Conservation (phyloP, 2,113 vertebrate genomes). For the Planiliza haematocheilus region DNA sequence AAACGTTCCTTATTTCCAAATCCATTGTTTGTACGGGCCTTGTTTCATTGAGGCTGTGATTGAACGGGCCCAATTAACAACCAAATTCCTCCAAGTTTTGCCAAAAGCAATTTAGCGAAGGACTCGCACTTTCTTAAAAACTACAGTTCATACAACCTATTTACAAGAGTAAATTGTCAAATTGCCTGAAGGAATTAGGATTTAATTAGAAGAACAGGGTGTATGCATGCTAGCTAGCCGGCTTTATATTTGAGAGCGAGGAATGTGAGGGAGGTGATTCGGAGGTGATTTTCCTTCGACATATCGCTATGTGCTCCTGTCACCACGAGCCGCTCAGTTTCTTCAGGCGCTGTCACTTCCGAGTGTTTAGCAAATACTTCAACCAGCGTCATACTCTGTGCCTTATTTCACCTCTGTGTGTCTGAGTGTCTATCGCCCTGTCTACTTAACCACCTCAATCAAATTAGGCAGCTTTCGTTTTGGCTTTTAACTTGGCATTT, state of each 20-base stretch:
- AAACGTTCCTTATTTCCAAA: constrained; percentile 10
- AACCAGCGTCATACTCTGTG: not conserved
- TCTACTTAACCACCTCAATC: not conserved
- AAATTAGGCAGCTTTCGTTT: no score
- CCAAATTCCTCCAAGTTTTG: constrained; percentile 53
- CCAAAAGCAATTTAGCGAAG: constrained; percentile 39
- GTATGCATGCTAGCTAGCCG: constrained; percentile 11
- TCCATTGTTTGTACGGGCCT: constrained; percentile 20
- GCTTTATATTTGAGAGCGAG: constrained; percentile 22
- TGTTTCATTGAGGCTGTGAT: constrained; percentile 26
- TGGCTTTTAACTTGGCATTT: no score
- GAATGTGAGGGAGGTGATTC: not conserved
- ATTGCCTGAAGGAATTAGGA: constrained; percentile 54
- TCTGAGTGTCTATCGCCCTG: not conserved
- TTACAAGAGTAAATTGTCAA: constrained; percentile 54
- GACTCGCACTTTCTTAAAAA: constrained; percentile 30
- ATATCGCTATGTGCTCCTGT: constrained; percentile 22
- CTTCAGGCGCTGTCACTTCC: constrained; percentile 22
- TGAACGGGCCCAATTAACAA: constrained; percentile 54
- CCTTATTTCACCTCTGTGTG: constrained; percentile 9
- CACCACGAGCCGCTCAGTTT: not conserved
- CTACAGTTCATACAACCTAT: constrained; percentile 33
- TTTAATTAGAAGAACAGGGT: constrained; percentile 63
- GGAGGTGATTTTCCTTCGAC: constrained; percentile 23
- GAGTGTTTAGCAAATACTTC: constrained; percentile 26